These are phyloP conservation scores for Takifugu ocellatus DNA, from an alignment of 2,797 vertebrate genomes.

Conservation along the genomic window DNA sequence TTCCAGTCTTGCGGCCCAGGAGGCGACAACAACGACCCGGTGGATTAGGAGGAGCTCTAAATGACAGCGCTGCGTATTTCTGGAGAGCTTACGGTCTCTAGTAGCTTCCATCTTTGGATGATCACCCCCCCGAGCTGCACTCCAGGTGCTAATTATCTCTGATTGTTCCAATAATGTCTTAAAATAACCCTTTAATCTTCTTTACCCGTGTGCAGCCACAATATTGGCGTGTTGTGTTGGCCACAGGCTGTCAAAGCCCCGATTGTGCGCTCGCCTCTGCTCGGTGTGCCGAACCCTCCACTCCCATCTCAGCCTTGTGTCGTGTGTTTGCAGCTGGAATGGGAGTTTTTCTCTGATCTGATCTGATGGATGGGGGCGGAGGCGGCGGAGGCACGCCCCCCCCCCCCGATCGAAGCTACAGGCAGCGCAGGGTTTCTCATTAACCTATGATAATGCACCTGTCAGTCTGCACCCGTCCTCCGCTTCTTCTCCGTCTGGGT, in stretches of 20 bases:
- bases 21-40: slow-evolving; percentile 5
- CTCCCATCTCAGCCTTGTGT: background rate
- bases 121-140: slow-evolving; percentile 44
- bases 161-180: slow-evolving; percentile 53
- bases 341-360: slow-evolving; percentile 37
- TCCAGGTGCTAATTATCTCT: slow-evolving; percentile 53
- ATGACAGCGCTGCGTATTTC: background rate
- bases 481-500: slow-evolving; percentile 17
- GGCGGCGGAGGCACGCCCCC: slow-evolving; percentile 30
- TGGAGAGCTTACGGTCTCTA: slow-evolving; percentile 12
- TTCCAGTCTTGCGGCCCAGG: background rate
- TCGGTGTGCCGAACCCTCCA: too few relatives aligned
- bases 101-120: slow-evolving; percentile 29
- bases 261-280: background rate
- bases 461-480: slow-evolving; percentile 50
- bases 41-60: slow-evolving; percentile 5
- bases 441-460: slow-evolving; percentile 74
- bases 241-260: slow-evolving; percentile 5
- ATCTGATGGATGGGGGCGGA: slow-evolving; percentile 63
- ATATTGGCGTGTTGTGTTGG: slow-evolving; percentile 22
- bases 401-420: slow-evolving; percentile 58
- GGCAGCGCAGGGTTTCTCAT: slow-evolving; percentile 64
- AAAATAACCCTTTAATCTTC: slow-evolving; percentile 45
- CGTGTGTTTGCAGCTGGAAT: slow-evolving; percentile 21
- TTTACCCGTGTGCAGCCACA: slow-evolving; percentile 17